These are phyloP conservation scores for Procapra przewalskii DNA, from an alignment of 2,113 vertebrate species.

Conservation along the genomic window DNA sequence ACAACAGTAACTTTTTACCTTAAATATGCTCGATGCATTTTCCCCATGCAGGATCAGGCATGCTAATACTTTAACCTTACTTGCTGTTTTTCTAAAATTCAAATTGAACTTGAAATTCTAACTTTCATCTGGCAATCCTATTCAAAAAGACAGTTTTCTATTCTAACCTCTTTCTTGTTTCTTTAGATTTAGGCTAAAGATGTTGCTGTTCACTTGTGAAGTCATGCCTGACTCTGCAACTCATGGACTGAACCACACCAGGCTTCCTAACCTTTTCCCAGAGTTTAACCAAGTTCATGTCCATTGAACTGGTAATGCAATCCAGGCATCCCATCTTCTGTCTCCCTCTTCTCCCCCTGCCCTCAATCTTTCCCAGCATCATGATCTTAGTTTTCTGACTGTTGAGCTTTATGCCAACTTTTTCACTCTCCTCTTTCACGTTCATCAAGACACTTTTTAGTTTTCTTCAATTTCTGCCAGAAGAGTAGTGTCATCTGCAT, in stretches of 20 bases:
- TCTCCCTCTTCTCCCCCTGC: accelerated
- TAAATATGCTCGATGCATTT: not conserved
- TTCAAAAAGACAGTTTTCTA: not conserved
- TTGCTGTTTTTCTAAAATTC: not conserved
- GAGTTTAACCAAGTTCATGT: not conserved
- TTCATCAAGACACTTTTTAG: no score
- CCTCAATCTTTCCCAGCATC: not conserved
- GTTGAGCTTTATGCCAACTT: no score
- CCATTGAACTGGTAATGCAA: not conserved
- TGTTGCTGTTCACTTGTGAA: not conserved
- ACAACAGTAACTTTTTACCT: not conserved
- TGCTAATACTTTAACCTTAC: not conserved
- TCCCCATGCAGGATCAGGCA: not conserved
- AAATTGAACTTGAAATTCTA: not conserved
- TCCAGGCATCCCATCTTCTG: not conserved
- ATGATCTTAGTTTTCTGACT: no score
- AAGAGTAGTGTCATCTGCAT: no score
- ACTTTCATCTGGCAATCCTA: not conserved
- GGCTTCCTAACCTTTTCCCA: not conserved
- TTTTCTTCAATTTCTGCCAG: no score
- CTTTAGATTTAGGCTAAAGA: not conserved
- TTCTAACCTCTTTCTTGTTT: not conserved
- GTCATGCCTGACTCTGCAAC: not conserved
- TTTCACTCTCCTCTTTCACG: no score
- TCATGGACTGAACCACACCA: not conserved